Conservation (phyloP, 2,797 vertebrate species). For the Podargus strigoides region DNA sequence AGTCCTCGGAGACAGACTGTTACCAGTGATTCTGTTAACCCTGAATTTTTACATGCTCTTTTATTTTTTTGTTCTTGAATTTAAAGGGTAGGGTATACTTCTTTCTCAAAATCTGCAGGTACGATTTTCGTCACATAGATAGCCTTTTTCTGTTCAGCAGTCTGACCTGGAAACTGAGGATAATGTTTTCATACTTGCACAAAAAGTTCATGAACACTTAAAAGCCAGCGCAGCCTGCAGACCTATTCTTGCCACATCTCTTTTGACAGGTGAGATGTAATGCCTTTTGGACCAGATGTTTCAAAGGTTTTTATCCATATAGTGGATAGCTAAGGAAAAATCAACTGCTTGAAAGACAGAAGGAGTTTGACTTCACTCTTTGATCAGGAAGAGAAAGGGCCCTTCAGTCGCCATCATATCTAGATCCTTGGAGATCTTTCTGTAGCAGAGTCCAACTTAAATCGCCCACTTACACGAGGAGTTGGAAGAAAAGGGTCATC, state of each 20-base stretch:
- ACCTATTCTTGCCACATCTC: not conserved
- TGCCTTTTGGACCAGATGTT: constrained; percentile 9
- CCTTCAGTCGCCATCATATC: not conserved
- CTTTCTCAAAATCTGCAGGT: not conserved
- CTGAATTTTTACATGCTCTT: not conserved
- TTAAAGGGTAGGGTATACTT: not conserved
- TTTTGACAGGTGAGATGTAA: not conserved
- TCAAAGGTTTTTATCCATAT: constrained; percentile 12
- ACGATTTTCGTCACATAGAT: not conserved
- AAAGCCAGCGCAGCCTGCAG: not conserved
- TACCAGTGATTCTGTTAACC: not conserved
- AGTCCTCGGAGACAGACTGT: accelerated
- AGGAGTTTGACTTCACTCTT: not conserved
- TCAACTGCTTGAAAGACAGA: not conserved
- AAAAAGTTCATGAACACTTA: not conserved
- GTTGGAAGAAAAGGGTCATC: not conserved
- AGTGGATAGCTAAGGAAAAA: not conserved
- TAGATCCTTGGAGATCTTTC: not conserved
- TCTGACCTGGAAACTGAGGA: not conserved
- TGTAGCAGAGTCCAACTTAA: not conserved
- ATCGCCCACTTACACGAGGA: accelerated
- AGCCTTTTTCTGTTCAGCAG: not conserved
- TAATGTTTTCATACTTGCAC: not conserved
- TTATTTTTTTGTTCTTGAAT: not conserved
- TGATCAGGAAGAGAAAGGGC: not conserved